A percentile compares a stretch with the other conserved stretches of the same genome.
Conservation (phyloP, 1,140 invertebrate species). For the Bombus confusus region DNA sequence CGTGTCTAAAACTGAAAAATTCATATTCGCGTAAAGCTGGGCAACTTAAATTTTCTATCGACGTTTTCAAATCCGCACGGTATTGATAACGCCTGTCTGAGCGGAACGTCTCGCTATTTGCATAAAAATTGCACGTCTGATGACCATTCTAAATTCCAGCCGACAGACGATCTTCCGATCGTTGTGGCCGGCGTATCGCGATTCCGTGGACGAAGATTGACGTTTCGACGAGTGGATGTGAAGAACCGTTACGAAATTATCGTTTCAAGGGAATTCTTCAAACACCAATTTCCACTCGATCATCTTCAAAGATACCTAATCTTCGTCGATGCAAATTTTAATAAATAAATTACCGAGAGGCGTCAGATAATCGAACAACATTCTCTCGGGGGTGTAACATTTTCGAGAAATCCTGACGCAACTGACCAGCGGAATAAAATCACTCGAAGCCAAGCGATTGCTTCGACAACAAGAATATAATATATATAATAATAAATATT, state of each 20-base stretch:
- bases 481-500: too few relatives aligned
- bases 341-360: too few relatives aligned
- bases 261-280: slow-evolving; percentile 8
- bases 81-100: not conserved
- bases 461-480: too few relatives aligned
- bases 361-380: too few relatives aligned
- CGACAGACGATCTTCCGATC: not conserved
- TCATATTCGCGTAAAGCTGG: not conserved
- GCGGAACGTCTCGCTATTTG: not conserved
- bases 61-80: not conserved
- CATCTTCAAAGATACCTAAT: too few relatives aligned
- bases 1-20: not conserved
- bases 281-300: not conserved
- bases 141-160: slow-evolving; percentile 2
- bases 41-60: not conserved
- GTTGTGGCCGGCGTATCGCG: not conserved
- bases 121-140: slow-evolving; percentile 12
- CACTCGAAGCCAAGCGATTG: too few relatives aligned
- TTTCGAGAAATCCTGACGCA: too few relatives aligned
- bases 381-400: too few relatives aligned
- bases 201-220: slow-evolving; percentile 24
- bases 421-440: too few relatives aligned
- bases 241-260: slow-evolving; percentile 15
- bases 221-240: not conserved
- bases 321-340: too few relatives aligned